Base-by-base conservation (phyloP, 2,113 vertebrate genomes). In the Setophaga petechia region DNA sequence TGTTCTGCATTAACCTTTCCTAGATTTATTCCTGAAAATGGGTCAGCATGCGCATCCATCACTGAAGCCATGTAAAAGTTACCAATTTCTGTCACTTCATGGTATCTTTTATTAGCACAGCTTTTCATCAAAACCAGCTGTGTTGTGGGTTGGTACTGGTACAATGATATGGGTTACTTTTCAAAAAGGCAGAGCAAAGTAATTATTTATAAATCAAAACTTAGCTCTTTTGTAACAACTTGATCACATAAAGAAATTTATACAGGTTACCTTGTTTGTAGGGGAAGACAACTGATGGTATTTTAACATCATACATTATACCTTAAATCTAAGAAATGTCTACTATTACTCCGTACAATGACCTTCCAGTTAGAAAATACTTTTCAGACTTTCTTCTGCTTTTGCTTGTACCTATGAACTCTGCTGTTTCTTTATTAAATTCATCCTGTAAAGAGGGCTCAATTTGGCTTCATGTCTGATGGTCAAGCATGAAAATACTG, bases 21-120 rank as follows among this genome's bases (percentile, higher is more conserved):
- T 19, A 55, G 35, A 23, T 12, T 71, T 58, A 30, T 46, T 61
- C 25, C 12, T 54, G 31, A 62, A 78, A 75, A 72, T 22, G 21
- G 8, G 27, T 68, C 23, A 35, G 20, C 4, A 0, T 63, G 43
- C 13, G 9, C 5, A 30, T 31, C 12, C 1, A 1, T 69, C 0
- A 0, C n/a, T 91, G 52, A 54, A 72, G n/a, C 35, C 35, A 2
- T 37, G 39, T 81, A 33, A 23, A 86, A 82, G 17, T 81, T 62
- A 71, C 1, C 8, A 7, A 13, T 74, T 81, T 30, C 20, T 71
- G 85, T 87, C 22, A 14, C 20, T 84, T 87, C 12, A 15, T 52
- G 12, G 22, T 61, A 28, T 24, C 28, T 83, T 69, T 69, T 65
- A 20, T 10, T 65, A 84, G 21, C 35, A 9, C 11, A 44, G 16